Base-by-base conservation (phyloP, 2,888 invertebrate species). In the Chloromyia formosa region DNA sequence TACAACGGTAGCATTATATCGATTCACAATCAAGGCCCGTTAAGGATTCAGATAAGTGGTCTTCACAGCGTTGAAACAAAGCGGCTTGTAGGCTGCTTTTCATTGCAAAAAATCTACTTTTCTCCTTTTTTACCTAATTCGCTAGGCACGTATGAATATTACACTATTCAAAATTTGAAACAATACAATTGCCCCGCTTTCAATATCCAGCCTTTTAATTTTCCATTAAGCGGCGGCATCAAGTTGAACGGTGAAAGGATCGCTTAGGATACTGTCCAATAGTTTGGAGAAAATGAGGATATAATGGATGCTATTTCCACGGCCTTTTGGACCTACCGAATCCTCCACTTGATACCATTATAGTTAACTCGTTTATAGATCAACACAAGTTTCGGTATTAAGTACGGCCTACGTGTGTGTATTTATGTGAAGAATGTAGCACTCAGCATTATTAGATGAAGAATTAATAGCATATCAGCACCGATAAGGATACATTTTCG, bases 401-500 rank as follows among this genome's bases (percentile, higher is more conserved):
- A 42, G 40, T 42, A 42, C 42, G 42, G 27, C 40, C 14, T 14
- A 22, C 53, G n/a, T 23, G 23, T 56, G 56, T 71, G 58, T 20
- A n/a, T 56, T 35, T 56, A 42, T 71, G 22, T 22, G 16, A 3
- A 7, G 53, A 53, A 69, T 49, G 49, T 49, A 49, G 49, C 49
- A 2, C 27, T 35, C 27, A 49, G 49, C 12, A n/a, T 49, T 49
- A n/a, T 49, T 56, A 35, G 71, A 56, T 71, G 27, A 71, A 35
- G 27, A 2, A 56, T 71, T 71, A 71, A 71, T 71, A 40, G 71
- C 23, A 56, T 53, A 71, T 71, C 54, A 35, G 23, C 9, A 10
- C 49, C 35, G 71, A 71, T 56, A 71, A 56, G 71, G 35, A 71
- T 16, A 40, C 71, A 23, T 54, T 71, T 56, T 54, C 49, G 20